These are phyloP conservation scores for Struthidea cinerea DNA, from an alignment of 2,113 vertebrate species.

Conservation along the genomic window DNA sequence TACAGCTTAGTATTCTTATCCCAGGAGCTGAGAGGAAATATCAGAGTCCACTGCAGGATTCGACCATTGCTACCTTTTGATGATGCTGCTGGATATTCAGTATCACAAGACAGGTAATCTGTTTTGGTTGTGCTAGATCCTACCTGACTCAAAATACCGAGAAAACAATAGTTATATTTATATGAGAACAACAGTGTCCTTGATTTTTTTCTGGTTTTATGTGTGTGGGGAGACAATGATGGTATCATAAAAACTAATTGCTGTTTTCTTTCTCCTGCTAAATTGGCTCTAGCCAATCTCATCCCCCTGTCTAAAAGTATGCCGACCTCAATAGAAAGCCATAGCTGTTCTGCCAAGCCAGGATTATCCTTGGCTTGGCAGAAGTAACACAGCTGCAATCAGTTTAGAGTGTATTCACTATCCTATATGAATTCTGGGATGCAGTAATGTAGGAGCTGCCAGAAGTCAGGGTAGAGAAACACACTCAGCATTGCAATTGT, in stretches of 20 bases:
- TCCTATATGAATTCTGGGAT: not conserved
- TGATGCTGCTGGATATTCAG: not conserved
- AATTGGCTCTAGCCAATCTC: not conserved
- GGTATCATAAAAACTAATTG: not conserved
- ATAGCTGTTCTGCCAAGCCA: not conserved
- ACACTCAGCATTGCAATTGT: not conserved
- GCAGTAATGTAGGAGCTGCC: not conserved
- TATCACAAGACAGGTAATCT: conserved; percentile 26
- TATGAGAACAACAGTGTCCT: not conserved
- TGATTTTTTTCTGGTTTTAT: not conserved
- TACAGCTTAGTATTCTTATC: not conserved
- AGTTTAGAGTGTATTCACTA: not conserved
- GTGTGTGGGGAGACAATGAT: not conserved
- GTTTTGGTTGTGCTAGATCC: not conserved
- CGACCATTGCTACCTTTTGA: conserved; percentile 53
- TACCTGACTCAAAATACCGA: not conserved
- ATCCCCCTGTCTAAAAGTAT: not conserved
- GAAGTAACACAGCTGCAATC: not conserved
- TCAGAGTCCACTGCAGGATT: conserved; percentile 65
- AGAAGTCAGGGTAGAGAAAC: not conserved
- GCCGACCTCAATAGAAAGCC: not conserved
- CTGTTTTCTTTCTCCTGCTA: not conserved
- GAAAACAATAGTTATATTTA: not conserved
- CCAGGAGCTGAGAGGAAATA: conserved; percentile 66
- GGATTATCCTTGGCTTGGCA: not conserved